Percentiles rank a stretch among this genome's conserved stretches.
Conservation (phyloP, 1,140 invertebrate genomes). For the Halyomorpha halys region DNA sequence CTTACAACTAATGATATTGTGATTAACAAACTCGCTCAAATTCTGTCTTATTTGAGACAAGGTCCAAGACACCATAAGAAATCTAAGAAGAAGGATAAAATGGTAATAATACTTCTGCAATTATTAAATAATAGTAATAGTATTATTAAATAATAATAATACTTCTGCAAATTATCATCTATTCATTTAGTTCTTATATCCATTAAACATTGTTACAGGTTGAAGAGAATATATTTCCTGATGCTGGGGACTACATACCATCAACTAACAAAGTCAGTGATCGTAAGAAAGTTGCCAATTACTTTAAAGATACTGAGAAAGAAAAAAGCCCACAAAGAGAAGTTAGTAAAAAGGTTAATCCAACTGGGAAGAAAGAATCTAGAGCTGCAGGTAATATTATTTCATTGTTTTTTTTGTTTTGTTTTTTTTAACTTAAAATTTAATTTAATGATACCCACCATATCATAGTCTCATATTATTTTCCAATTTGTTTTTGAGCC, state of each 20-base stretch:
- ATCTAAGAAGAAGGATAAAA: conserved; percentile 57
- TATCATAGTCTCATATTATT: too few relatives aligned
- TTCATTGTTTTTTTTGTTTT: too few relatives aligned
- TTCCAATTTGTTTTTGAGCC: too few relatives aligned
- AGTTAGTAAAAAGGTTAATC: neutral
- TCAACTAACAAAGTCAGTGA: conserved; percentile 36
- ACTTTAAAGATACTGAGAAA: conserved; percentile 36
- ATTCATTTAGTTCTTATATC: neutral
- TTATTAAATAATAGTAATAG: too few relatives aligned
- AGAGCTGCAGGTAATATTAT: conserved; percentile 27
- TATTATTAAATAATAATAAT: conserved; percentile 32
- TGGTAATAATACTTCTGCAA: conserved; percentile 6
- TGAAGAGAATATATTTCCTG: conserved; percentile 85
- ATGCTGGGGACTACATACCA: conserved; percentile 85
- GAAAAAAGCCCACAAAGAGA: conserved; percentile 8
- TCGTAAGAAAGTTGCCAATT: conserved; percentile 38
- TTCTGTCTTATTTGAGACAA: conserved; percentile 85
- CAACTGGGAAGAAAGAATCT: conserved; percentile 26
- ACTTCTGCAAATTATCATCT: neutral
- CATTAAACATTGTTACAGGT: conserved; percentile 25
- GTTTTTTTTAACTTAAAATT: too few relatives aligned
- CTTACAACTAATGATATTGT: conserved; percentile 91
- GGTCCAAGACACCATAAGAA: conserved; percentile 67
- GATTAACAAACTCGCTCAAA: conserved; percentile 94
- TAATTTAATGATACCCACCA: too few relatives aligned